phyloP scores from a whole-genome alignment of 2,888 invertebrate species.

The Ryuthela nishihirai region DNA sequence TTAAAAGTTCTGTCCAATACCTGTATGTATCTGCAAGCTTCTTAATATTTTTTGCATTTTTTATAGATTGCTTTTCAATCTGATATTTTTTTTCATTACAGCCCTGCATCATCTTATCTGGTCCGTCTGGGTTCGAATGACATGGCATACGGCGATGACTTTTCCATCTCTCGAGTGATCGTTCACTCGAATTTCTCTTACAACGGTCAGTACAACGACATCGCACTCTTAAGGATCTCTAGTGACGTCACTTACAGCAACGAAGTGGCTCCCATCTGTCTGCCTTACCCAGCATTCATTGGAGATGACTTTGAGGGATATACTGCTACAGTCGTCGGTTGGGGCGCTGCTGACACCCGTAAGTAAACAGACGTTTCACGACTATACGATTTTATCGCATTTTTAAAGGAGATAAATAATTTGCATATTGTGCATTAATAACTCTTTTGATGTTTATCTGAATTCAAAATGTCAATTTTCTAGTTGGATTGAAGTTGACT shows the following conservation, averaged over 20 bases:
- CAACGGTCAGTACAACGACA: constrained; percentile 29
- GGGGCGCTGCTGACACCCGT: constrained; percentile 23
- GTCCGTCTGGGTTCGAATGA: constrained; percentile 21
- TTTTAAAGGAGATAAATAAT: no score
- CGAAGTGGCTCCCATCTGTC: constrained; percentile 23
- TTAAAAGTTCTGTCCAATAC: no score
- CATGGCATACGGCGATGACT: constrained; percentile 7
- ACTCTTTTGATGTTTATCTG: no score
- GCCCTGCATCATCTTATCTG: constrained; percentile 20
- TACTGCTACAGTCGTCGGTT: constrained; percentile 22
- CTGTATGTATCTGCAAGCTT: no score
- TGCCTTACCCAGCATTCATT: constrained; percentile 16
- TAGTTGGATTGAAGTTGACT: no score
- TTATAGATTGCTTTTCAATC: no score
- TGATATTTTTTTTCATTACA: no score
- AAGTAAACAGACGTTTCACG: background rate
- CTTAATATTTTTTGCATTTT: no score
- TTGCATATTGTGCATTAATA: no score
- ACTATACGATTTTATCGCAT: no score
- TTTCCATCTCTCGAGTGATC: constrained; percentile 7
- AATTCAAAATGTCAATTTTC: no score
- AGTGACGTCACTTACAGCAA: constrained; percentile 7
- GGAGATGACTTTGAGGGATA: constrained; percentile 16
- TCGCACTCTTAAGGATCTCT: constrained; percentile 23
- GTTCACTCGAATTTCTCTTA: constrained; percentile 27